Conservation (phyloP, 92 coral and sea anemone species). For the Anthopleura xanthogrammica region DNA sequence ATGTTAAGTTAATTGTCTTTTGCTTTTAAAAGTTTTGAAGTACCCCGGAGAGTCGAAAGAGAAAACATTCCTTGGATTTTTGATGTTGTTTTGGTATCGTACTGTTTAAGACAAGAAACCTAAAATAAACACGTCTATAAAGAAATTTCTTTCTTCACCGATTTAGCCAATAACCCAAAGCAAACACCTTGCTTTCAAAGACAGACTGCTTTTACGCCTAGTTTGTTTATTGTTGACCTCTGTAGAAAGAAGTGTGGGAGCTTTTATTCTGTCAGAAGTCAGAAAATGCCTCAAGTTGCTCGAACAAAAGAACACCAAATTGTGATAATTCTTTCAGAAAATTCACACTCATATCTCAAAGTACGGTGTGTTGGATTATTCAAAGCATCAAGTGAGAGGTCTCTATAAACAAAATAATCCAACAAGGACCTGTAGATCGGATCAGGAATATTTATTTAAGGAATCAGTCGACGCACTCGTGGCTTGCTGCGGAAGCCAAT, state of each 20-base stretch:
- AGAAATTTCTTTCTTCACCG: slow-evolving; percentile 27
- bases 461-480: slow-evolving; percentile 18
- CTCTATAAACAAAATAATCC: slow-evolving; percentile 13
- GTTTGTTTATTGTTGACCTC: slow-evolving; percentile 48
- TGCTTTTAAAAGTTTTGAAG: slow-evolving; percentile 6
- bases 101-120: slow-evolving; percentile 18
- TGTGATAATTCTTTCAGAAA: slow-evolving; percentile 6
- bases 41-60: not conserved
- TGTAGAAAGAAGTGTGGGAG: slow-evolving; percentile 1
- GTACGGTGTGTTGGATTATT: slow-evolving; percentile 1
- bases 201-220: slow-evolving; percentile 10
- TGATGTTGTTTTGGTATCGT: slow-evolving; percentile 26
- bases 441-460: slow-evolving; percentile 30
- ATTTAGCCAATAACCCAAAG: slow-evolving; percentile 22
- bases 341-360: not conserved
- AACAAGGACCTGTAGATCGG: slow-evolving; percentile 35
- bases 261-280: not conserved
- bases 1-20: not conserved
- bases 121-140: not conserved
- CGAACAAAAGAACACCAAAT: slow-evolving; percentile 21
- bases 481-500: slow-evolving; percentile 22
- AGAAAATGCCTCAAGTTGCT: not conserved
- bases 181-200: slow-evolving; percentile 30
- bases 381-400: not conserved
- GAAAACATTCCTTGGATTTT: slow-evolving; percentile 25